Percentiles rank a stretch among this genome's conserved stretches.
phyloP scores from a whole-genome alignment of 1,140 invertebrate genomes.

The Drosophila dunni region DNA sequence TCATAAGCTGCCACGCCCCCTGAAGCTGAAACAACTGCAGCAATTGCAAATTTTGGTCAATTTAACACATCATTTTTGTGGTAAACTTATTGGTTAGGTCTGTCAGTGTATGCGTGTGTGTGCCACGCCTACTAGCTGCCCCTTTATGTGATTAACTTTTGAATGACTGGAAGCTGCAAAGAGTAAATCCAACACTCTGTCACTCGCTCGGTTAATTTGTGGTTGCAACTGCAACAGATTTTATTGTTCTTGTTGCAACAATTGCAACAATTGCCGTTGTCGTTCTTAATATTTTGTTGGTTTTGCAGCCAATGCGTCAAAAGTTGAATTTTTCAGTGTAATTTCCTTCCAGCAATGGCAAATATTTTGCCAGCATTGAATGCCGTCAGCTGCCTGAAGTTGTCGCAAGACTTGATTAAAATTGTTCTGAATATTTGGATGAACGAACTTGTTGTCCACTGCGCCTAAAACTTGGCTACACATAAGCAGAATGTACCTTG shows the following conservation, averaged over 20 bases:
- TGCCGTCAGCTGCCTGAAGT: constrained; percentile 9
- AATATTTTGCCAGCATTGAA: constrained; percentile 32
- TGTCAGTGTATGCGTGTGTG: constrained; percentile 1
- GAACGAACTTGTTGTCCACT: not conserved
- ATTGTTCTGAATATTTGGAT: constrained; percentile 25
- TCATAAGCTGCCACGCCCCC: constrained; percentile 27
- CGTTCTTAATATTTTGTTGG: not conserved
- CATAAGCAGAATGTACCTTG: constrained; percentile 19
- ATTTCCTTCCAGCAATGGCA: not conserved
- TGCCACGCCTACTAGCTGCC: constrained; percentile 42
- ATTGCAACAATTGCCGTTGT: not conserved
- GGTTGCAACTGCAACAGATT: constrained; percentile 41
- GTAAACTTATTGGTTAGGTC: constrained; percentile 40
- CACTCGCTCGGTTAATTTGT: constrained; percentile 63
- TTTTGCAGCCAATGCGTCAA: constrained; percentile 37
- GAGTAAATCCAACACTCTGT: constrained; percentile 14
- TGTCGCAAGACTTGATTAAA: constrained; percentile 57
- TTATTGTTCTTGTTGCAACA: constrained; percentile 1
- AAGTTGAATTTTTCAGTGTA: not conserved
- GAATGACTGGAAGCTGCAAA: constrained; percentile 46
- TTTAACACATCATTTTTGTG: constrained; percentile 77
- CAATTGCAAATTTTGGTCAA: constrained; percentile 72
- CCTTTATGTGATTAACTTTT: constrained; percentile 73
- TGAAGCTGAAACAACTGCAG: not conserved
- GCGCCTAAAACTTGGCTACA: constrained; percentile 33